phyloP scores from a whole-genome alignment of 2,797 vertebrate species.

The Dendrocincla fuliginosa region DNA sequence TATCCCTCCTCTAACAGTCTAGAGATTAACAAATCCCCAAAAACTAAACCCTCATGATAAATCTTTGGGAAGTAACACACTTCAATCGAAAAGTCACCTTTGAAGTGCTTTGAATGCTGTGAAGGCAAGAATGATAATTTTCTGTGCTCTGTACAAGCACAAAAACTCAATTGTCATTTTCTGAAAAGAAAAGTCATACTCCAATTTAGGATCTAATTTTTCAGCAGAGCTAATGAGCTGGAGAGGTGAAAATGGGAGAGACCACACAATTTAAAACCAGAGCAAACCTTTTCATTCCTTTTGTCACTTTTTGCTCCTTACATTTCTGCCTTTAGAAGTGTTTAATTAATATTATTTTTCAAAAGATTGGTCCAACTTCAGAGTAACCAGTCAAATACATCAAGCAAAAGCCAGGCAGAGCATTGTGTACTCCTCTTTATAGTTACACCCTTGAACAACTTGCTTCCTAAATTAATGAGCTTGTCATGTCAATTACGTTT shows the following conservation, averaged over 20 bases:
- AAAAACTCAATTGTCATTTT: not conserved
- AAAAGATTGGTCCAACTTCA: not conserved
- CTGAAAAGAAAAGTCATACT: not conserved
- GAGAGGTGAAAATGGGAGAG: not conserved
- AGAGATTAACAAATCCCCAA: not conserved
- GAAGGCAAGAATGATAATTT: not conserved
- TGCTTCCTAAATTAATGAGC: constrained; percentile 36
- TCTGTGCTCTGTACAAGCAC: not conserved
- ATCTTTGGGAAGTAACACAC: not conserved
- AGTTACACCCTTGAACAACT: not conserved
- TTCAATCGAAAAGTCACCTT: not conserved
- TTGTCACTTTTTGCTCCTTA: not conserved
- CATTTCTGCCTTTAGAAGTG: not conserved
- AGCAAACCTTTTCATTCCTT: not conserved
- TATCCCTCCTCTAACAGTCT: not conserved
- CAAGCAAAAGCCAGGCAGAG: not conserved
- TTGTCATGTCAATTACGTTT: constrained; percentile 55
- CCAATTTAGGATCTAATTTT: not conserved
- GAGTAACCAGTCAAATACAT: not conserved
- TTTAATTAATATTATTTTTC: not conserved
- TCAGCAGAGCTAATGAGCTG: not conserved
- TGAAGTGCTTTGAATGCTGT: not conserved
- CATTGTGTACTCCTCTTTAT: not conserved
- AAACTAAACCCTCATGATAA: not conserved
- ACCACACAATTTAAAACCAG: not conserved